Evolutionary conservation across 2,797 vertebrate genomes (phyloP).

Genomic region (Intellagama lesueurii): DNA sequence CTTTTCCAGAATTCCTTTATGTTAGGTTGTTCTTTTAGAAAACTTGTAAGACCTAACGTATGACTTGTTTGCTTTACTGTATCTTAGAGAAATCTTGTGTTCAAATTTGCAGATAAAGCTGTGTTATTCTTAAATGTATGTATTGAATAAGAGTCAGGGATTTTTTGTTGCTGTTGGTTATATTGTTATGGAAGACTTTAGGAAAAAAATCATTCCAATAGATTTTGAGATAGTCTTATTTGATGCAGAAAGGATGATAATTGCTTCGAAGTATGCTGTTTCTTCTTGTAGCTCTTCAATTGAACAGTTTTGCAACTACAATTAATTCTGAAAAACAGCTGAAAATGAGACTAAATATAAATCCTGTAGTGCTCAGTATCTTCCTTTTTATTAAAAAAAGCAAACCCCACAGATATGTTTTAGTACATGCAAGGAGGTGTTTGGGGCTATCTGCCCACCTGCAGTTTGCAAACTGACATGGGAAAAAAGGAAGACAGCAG

Average conservation of each 20-base stretch:
- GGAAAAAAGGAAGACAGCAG: conserved; percentile 60
- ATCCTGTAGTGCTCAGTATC: conserved; percentile 31
- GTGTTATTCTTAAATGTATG: conserved; percentile 44
- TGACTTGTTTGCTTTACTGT: conserved; percentile 53
- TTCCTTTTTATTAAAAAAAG: not conserved
- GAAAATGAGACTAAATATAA: not conserved
- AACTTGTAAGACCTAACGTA: conserved; percentile 56
- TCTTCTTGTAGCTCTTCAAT: conserved; percentile 49
- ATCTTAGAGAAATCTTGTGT: conserved; percentile 44
- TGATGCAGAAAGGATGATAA: conserved; percentile 21
- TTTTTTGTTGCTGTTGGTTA: conserved; percentile 7
- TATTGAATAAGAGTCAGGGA: conserved; percentile 23
- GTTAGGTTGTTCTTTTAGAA: conserved; percentile 47
- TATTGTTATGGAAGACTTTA: conserved; percentile 45
- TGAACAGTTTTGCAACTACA: conserved; percentile 54
- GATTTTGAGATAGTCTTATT: conserved; percentile 57
- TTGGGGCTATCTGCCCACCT: conserved; percentile 79
- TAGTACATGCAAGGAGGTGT: conserved; percentile 64
- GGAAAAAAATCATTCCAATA: conserved; percentile 43
- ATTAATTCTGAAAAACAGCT: conserved; percentile 26
- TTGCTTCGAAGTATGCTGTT: conserved; percentile 38
- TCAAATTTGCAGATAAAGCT: conserved; percentile 52
- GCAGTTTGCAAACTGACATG: conserved; percentile 72
- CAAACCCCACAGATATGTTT: too few species aligned
- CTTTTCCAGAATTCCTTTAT: conserved; percentile 51